A percentile compares a stretch with the other conserved stretches of the same genome.
phyloP scores from a whole-genome alignment of 30 jellyfish, hydroid and myxozoan species.

The Clytia hemisphaerica region DNA sequence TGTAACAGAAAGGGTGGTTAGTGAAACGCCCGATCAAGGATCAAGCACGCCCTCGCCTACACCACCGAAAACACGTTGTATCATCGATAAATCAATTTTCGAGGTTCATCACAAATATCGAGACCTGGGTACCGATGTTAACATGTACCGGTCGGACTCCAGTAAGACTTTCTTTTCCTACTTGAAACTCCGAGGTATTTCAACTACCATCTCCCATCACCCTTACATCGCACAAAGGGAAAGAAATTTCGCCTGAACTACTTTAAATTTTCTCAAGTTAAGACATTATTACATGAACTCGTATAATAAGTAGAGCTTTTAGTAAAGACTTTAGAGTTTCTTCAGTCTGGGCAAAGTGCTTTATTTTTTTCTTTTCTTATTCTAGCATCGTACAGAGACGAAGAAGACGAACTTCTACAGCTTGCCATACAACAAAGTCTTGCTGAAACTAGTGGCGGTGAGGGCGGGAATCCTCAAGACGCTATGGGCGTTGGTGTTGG shows the following conservation, averaged over 20 bases:
- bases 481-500: conserved; percentile 56
- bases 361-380: background rate
- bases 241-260: too few relatives aligned
- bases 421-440: conserved; percentile 90
- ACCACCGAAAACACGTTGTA: conserved; percentile 58
- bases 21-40: conserved; percentile 25
- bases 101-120: conserved; percentile 53
- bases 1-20: background rate
- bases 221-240: too few relatives aligned
- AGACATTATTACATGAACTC: too few relatives aligned
- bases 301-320: too few relatives aligned
- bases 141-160: background rate
- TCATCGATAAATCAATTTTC: conserved; percentile 82
- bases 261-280: too few relatives aligned
- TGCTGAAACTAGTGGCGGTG: conserved; percentile 34
- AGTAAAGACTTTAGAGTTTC: too few relatives aligned
- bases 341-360: too few relatives aligned
- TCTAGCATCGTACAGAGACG: conserved; percentile 84
- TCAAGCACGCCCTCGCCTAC: conserved; percentile 12
- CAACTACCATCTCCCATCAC: too few relatives aligned
- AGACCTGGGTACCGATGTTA: conserved; percentile 66
- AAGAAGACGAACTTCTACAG: conserved; percentile 86
- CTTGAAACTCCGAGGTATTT: too few relatives aligned
- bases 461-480: conserved; percentile 49
- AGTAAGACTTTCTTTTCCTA: too few relatives aligned